phyloP scores from a whole-genome alignment of 2,888 invertebrate genomes.

The Thyatira batis region DNA sequence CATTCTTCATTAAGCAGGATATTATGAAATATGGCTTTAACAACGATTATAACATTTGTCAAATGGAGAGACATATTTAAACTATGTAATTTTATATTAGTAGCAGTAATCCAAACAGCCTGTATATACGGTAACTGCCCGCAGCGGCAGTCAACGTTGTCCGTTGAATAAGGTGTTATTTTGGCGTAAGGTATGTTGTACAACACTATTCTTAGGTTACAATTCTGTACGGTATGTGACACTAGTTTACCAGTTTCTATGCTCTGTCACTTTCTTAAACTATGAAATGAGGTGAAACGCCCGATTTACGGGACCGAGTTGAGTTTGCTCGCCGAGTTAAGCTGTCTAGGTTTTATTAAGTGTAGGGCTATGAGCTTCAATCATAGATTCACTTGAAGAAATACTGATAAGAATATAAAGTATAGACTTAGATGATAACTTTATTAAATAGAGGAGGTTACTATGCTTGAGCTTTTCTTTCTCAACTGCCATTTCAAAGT shows the following conservation, averaged over 20 bases:
- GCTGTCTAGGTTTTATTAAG: background rate
- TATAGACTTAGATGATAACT: background rate
- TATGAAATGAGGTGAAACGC: too few relatives aligned
- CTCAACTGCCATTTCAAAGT: too few relatives aligned
- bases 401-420: background rate
- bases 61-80: background rate
- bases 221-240: too few relatives aligned
- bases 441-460: background rate
- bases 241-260: too few relatives aligned
- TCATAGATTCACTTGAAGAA: background rate
- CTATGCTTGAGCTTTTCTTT: too few relatives aligned
- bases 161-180: constrained; percentile 47
- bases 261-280: too few relatives aligned
- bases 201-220: constrained; percentile 5
- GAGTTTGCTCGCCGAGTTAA: too few relatives aligned
- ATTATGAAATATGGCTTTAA: too few relatives aligned
- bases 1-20: too few relatives aligned
- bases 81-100: too few relatives aligned
- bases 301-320: too few relatives aligned
- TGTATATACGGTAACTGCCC: constrained; percentile 38
- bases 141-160: constrained; percentile 46
- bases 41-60: too few relatives aligned
- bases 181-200: constrained; percentile 41
- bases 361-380: background rate
- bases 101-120: constrained; percentile 39